phyloP scores from a whole-genome alignment of 2,888 invertebrate species.

The Xanthorhoe designata region DNA sequence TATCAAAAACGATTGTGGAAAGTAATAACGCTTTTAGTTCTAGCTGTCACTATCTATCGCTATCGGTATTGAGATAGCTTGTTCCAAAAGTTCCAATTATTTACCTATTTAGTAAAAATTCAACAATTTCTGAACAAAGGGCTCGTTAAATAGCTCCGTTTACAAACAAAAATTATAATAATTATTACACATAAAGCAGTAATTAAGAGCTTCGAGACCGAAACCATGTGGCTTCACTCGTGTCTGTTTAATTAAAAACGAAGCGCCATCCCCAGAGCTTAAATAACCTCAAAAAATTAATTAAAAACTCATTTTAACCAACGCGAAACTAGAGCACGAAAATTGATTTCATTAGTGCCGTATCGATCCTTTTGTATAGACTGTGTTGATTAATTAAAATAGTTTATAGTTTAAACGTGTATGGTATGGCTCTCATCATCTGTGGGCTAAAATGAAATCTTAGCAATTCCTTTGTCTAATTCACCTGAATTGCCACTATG shows the following conservation, averaged over 20 bases:
- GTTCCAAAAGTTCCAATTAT: too few relatives aligned
- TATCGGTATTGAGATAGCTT: too few relatives aligned
- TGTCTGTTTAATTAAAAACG: conserved; percentile 63
- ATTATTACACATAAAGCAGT: conserved; percentile 19
- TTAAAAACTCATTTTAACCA: conserved; percentile 48
- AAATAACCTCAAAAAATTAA: conserved; percentile 59
- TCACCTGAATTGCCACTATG: too few relatives aligned
- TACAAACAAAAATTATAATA: conserved; percentile 11
- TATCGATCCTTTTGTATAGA: conserved; percentile 35
- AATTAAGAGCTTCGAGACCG: conserved; percentile 47
- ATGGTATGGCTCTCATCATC: background rate
- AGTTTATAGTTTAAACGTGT: conserved; percentile 13
- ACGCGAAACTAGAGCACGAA: conserved; percentile 43
- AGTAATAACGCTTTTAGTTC: too few relatives aligned
- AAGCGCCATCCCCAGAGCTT: conserved; percentile 46
- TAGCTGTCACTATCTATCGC: too few relatives aligned
- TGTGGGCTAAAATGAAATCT: background rate
- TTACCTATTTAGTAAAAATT: too few relatives aligned
- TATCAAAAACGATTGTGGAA: too few relatives aligned
- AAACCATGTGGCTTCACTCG: conserved; percentile 48
- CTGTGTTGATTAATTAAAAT: conserved; percentile 24
- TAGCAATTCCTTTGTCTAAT: background rate
- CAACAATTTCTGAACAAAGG: background rate
- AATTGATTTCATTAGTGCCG: conserved; percentile 42
- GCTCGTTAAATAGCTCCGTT: background rate